Base-by-base conservation (phyloP, 2,113 vertebrate species). In the Hystrix brachyura region DNA sequence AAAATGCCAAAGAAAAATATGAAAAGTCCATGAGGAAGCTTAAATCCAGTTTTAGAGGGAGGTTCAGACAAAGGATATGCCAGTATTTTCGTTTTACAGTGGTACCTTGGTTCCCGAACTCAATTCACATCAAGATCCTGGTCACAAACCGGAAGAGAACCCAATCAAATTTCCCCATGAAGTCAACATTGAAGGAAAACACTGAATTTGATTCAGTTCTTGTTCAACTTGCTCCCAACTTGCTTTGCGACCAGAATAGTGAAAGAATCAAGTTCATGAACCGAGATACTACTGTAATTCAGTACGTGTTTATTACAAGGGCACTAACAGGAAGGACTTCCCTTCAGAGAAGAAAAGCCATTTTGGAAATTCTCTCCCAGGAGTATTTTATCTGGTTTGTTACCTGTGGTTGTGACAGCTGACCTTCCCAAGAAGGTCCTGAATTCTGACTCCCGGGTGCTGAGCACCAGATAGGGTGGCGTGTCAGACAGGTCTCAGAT, bases 391-490 rank as follows among this genome's bases (percentile, higher is more conserved):
- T 69, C 62, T 34, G 32, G 48, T 59, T 74, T 53, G 15, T 38
- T n/a, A 51, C 15, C 84, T 53, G 21, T 2, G 7, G 12, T 1
- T 34, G 23, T 34, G 27, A 60, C 27, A 11, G 53, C 3, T n/a
- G 13, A 76, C 65, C 72, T 72, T 55, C 64, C 82, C 2, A 1
- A 48, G 86, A 94, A 1, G 11, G 13, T 32, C 29, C 13, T 51
- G 5, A 86, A 53, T 65, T 48, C 78, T 11, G 17, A 4, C 38
- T 48, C 2, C 17, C 38, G 23, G 78, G 8, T 12, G 34, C 15
- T 25, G 18, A 17, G 19, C 11, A 46, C 59, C n/a, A 21, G 27
- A 29, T 17, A 27, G 27, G 53, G 15, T 53, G 3, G 6, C 0
- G 0, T 0, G 43, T 78, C 29, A 53, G 10, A 25, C 7, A 46